phyloP scores from a whole-genome alignment of 2,888 invertebrate species.

The Morpho deidamia region DNA sequence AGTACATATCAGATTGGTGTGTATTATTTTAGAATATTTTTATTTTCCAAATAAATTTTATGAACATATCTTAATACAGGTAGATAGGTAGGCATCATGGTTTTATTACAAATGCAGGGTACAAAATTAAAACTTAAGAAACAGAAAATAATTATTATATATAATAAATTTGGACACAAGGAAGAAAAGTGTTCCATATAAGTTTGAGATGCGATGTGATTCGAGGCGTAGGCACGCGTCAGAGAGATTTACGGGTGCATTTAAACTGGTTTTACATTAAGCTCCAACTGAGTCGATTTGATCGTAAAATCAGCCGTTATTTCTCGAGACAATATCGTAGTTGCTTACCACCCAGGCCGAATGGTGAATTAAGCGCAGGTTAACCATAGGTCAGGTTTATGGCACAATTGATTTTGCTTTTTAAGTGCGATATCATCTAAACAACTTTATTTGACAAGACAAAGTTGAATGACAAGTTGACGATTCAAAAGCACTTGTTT shows the following conservation, averaged over 20 bases:
- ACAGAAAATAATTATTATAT: too few relatives aligned
- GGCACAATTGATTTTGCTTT: conserved; percentile 19
- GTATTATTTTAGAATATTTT: too few relatives aligned
- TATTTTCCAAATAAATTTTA: neutral
- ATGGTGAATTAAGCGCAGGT: conserved; percentile 62
- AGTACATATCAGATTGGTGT: too few relatives aligned
- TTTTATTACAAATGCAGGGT: too few relatives aligned
- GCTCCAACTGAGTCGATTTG: conserved; percentile 67
- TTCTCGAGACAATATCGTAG: conserved; percentile 65
- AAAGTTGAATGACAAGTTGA: too few relatives aligned
- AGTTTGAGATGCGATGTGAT: conserved; percentile 46
- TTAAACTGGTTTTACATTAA: conserved; percentile 74
- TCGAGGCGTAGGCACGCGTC: conserved; percentile 61
- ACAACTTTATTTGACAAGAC: conserved; percentile 9
- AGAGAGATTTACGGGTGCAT: conserved; percentile 70
- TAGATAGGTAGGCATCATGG: too few relatives aligned
- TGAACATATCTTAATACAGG: neutral
- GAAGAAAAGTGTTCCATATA: conserved; percentile 11
- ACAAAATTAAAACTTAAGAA: too few relatives aligned
- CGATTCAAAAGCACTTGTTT: too few relatives aligned
- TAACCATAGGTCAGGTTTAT: conserved; percentile 49
- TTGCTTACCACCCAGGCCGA: conserved; percentile 62
- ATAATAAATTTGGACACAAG: neutral
- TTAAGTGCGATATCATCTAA: conserved; percentile 11
- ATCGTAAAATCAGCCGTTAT: conserved; percentile 70